Percentiles rank a stretch among this genome's conserved stretches.
These are phyloP conservation scores for Drosophila ohnishii DNA, from an alignment of 1,140 invertebrate species.

Conservation along the genomic window DNA sequence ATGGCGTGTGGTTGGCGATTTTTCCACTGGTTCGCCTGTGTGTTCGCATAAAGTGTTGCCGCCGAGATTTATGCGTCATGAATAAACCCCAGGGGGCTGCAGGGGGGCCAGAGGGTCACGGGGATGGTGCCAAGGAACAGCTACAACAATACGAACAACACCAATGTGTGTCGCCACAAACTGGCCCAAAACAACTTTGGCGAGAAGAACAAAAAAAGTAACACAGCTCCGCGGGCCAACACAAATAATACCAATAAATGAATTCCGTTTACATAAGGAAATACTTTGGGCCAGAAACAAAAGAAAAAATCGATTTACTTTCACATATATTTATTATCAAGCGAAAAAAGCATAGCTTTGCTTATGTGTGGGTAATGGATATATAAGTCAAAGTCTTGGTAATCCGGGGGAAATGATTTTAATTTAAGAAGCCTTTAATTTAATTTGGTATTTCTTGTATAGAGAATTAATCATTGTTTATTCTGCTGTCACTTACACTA, in stretches of 20 bases:
- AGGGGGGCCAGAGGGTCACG: slow-evolving; percentile 3
- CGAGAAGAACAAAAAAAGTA: slow-evolving; percentile 19
- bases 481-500: too few relatives aligned
- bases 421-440: neutral
- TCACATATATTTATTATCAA: slow-evolving; percentile 23
- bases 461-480: neutral
- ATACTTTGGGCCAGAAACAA: slow-evolving; percentile 47
- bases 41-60: slow-evolving; percentile 80
- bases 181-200: slow-evolving; percentile 36
- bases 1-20: slow-evolving; percentile 75
- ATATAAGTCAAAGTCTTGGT: neutral
- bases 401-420: neutral
- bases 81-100: slow-evolving; percentile 65
- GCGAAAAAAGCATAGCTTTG: slow-evolving; percentile 6
- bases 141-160: slow-evolving; percentile 31
- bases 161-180: slow-evolving; percentile 39
- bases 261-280: slow-evolving; percentile 61
- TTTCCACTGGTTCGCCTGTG: slow-evolving; percentile 60
- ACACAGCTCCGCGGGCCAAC: slow-evolving; percentile 27
- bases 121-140: slow-evolving; percentile 29
- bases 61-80: slow-evolving; percentile 77
- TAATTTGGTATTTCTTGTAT: neutral
- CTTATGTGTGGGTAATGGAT: slow-evolving; percentile 8
- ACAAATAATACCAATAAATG: slow-evolving; percentile 48
- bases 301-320: slow-evolving; percentile 48